Evolutionary conservation across 1,140 invertebrate species (phyloP).

Genomic region (Drosophila obscura): DNA sequence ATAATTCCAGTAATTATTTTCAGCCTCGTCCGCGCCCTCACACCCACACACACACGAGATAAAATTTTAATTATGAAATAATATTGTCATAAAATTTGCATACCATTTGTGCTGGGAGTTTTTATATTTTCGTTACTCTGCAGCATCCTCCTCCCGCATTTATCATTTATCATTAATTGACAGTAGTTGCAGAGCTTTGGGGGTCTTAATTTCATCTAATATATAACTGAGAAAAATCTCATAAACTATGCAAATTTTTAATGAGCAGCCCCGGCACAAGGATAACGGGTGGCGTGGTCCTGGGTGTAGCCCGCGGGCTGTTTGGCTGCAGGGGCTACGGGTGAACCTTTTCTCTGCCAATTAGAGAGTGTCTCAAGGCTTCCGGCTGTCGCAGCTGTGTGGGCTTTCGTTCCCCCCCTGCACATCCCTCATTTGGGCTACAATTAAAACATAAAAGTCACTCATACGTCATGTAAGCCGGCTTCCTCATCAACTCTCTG

Average conservation of each 20-base stretch:
- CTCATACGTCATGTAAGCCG: slow-evolving; percentile 74
- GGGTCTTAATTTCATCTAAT: slow-evolving; percentile 51
- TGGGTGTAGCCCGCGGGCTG: too few species aligned
- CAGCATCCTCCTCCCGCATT: slow-evolving; percentile 8
- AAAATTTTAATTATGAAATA: slow-evolving; percentile 56
- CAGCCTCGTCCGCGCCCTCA: too few species aligned
- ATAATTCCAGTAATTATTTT: slow-evolving; percentile 4
- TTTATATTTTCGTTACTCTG: background rate
- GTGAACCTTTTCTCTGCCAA: slow-evolving; percentile 62
- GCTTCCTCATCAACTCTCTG: slow-evolving; percentile 3
- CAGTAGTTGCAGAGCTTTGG: slow-evolving; percentile 30
- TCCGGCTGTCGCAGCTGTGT: slow-evolving; percentile 57
- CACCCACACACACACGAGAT: slow-evolving; percentile 8
- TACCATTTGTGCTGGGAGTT: slow-evolving; percentile 18
- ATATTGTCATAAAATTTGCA: slow-evolving; percentile 43
- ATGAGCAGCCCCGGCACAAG: slow-evolving; percentile 30
- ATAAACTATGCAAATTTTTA: slow-evolving; percentile 66
- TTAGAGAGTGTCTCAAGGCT: slow-evolving; percentile 65
- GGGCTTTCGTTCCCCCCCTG: slow-evolving; percentile 27
- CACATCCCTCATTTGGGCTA: slow-evolving; percentile 53
- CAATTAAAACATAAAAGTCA: slow-evolving; percentile 83
- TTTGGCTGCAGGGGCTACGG: background rate
- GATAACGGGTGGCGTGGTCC: background rate
- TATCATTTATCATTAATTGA: slow-evolving; percentile 42
- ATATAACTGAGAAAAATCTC: slow-evolving; percentile 42